Percentiles rank a stretch among this genome's conserved stretches.
Conservation (phyloP, 2,797 vertebrate species). For the Syndactyla subalaris region DNA sequence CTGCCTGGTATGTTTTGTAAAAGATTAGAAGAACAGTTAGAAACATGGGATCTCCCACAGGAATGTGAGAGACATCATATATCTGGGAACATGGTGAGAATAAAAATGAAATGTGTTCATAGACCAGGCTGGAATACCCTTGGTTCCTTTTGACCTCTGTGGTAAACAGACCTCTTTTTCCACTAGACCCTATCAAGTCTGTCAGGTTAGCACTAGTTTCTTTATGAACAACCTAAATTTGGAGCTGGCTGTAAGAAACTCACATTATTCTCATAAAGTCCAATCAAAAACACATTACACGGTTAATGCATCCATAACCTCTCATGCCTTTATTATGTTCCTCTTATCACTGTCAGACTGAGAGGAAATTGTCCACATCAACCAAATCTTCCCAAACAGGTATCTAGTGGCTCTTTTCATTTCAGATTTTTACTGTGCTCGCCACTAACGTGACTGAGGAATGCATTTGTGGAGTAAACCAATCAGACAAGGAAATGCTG, state of each 20-base stretch:
- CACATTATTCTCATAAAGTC: constrained; percentile 12
- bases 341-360: constrained; percentile 14
- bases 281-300: constrained; percentile 21
- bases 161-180: not conserved
- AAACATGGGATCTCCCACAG: constrained; percentile 38
- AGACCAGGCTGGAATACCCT: not conserved
- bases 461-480: not conserved
- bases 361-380: constrained; percentile 35
- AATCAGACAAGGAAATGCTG: not conserved
- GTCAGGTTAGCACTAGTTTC: not conserved
- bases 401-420: not conserved
- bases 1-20: constrained; percentile 15
- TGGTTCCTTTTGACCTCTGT: not conserved
- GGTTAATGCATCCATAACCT: constrained; percentile 32
- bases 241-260: constrained; percentile 11
- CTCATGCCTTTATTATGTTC: constrained; percentile 18
- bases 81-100: not conserved
- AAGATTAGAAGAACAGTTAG: not conserved
- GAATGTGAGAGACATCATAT: not conserved
- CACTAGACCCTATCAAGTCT: not conserved
- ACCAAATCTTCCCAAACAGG: not conserved
- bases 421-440: constrained; percentile 4
- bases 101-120: not conserved
- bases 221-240: constrained; percentile 32
- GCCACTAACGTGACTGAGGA: not conserved